phyloP scores from a whole-genome alignment of 1,140 invertebrate species.

The Ceratitis capitata region DNA sequence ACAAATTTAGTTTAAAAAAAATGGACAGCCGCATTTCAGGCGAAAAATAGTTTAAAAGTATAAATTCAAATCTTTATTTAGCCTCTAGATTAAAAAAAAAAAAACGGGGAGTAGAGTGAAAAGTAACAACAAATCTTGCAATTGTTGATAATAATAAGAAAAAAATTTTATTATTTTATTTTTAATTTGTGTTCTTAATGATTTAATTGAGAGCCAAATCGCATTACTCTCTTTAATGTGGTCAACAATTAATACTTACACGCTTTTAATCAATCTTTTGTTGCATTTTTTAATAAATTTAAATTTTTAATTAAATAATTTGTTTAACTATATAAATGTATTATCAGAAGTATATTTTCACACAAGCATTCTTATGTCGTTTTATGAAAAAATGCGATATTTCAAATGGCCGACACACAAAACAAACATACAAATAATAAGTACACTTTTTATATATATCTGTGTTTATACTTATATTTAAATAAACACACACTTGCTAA shows the following conservation, averaged over 20 bases:
- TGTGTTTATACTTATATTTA: background rate
- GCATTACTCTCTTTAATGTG: background rate
- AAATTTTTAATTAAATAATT: background rate
- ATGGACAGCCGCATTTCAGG: too few relatives aligned
- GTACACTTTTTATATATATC: background rate
- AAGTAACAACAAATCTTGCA: too few relatives aligned
- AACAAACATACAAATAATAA: background rate
- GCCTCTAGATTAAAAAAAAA: too few relatives aligned
- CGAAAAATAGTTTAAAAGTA: too few relatives aligned
- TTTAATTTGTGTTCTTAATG: too few relatives aligned
- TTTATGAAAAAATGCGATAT: background rate
- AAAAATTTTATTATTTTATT: too few relatives aligned
- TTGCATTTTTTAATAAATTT: background rate
- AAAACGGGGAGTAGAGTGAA: too few relatives aligned
- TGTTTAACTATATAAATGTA: background rate
- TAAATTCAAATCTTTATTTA: too few relatives aligned
- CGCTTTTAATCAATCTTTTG: background rate
- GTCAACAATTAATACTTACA: background rate
- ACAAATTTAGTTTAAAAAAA: too few relatives aligned
- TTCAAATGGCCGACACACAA: constrained; percentile 23
- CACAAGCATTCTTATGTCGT: background rate
- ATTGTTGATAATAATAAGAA: too few relatives aligned
- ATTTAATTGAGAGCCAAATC: background rate
- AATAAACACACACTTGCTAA: background rate
- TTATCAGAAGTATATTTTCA: background rate